These are phyloP conservation scores for Hemithea aestivaria DNA, from an alignment of 2,888 invertebrate species.

Conservation along the genomic window DNA sequence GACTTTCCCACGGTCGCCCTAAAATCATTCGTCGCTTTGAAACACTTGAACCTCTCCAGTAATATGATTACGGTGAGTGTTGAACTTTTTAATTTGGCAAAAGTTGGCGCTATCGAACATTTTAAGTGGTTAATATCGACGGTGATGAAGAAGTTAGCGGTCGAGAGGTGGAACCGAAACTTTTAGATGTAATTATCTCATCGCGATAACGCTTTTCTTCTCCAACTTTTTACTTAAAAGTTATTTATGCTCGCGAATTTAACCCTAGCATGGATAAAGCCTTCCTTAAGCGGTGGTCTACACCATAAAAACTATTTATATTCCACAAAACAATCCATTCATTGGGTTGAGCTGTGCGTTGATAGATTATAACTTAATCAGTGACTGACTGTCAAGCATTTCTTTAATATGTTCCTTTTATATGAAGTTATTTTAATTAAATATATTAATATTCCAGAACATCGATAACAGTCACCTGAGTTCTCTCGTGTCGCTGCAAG, in stretches of 20 bases:
- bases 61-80: constrained; percentile 89
- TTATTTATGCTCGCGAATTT: too few species aligned
- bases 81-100: constrained; percentile 26
- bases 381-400: too few species aligned
- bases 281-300: too few species aligned
- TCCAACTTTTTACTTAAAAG: not conserved
- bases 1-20: constrained; percentile 90
- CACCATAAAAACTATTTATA: too few species aligned
- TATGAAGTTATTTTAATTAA: too few species aligned
- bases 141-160: constrained; percentile 22
- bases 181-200: constrained; percentile 16
- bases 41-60: constrained; percentile 88
- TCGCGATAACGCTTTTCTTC: constrained; percentile 3
- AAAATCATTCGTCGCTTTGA: constrained; percentile 83
- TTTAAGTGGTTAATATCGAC: constrained; percentile 18
- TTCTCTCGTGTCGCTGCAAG: constrained; percentile 83
- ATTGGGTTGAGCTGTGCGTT: too few species aligned
- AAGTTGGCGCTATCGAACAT: constrained; percentile 26
- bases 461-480: constrained; percentile 87
- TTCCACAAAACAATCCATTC: too few species aligned
- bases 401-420: too few species aligned
- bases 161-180: constrained; percentile 20
- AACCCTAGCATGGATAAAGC: too few species aligned
- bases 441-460: too few species aligned
- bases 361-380: too few species aligned